Evolutionary conservation across 2,888 invertebrate species (phyloP).

Genomic region (Torymus auratus): DNA sequence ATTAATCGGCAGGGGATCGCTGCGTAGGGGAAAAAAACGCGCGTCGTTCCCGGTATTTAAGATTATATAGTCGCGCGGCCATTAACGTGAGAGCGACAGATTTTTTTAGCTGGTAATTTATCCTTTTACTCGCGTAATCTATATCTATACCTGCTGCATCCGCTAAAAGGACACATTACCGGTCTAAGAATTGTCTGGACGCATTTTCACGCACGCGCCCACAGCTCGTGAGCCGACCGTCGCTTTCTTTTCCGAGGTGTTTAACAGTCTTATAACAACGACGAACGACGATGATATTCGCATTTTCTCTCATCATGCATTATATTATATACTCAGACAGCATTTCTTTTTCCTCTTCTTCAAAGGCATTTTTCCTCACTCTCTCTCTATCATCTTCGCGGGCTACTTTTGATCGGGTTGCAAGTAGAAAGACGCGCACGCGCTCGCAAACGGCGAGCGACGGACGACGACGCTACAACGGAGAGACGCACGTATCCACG

Average conservation of each 20-base stretch:
- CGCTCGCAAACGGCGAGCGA: slow-evolving; percentile 38
- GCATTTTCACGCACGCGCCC: neutral
- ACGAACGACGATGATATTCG: slow-evolving; percentile 1
- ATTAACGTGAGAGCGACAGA: no score
- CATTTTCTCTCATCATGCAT: slow-evolving; percentile 37
- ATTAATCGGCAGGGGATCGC: neutral
- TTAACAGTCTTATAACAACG: no score
- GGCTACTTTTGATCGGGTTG: slow-evolving; percentile 76
- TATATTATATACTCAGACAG: slow-evolving; percentile 39
- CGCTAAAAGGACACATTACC: no score
- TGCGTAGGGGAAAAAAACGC: no score
- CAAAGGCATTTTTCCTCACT: slow-evolving; percentile 54
- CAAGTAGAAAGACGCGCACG: slow-evolving; percentile 61
- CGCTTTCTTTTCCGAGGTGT: slow-evolving; percentile 8
- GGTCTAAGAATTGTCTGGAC: no score
- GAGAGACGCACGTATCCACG: no score
- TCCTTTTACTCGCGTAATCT: no score
- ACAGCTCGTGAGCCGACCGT: slow-evolving; percentile 32
- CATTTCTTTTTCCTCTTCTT: slow-evolving; percentile 55
- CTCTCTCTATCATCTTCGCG: slow-evolving; percentile 66
- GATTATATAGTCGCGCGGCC: no score
- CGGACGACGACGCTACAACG: slow-evolving; percentile 18
- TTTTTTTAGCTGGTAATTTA: no score
- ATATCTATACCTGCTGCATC: no score
- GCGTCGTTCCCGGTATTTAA: no score